Base-by-base conservation (phyloP, 1,140 invertebrate species). In the Anoplophora glabripennis region DNA sequence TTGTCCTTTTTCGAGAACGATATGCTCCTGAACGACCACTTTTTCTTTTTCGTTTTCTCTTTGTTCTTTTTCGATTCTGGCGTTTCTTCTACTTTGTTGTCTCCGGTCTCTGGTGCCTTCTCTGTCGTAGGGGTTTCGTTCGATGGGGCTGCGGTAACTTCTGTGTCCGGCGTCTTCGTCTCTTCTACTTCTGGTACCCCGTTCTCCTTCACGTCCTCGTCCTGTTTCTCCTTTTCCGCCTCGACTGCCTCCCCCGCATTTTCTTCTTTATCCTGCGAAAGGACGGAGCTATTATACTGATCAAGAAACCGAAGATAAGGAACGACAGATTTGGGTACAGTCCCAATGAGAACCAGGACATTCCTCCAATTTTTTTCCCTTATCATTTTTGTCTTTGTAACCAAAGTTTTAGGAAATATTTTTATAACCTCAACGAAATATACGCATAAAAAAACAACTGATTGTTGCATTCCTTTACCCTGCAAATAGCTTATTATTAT, bases 1-100 rank as follows among this genome's bases (percentile, higher is more conserved):
- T 91, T 92, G 69, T 92, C 89, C 75, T 90, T 91, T 76, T 86
- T 88, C 71, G 86, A 86, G 75, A 92, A 92, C 68, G 88, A 90
- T 77, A 92, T 88, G 68, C 84, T 89, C 71, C 89, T 84, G 78
- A 90, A 88, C 63, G 89, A 90, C 89, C 89, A 91, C 79, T 90
- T 90, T 82, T 90, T 91, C 81, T 90, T 92, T 55, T 86, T 84
- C 80, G 89, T 88, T 64, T 89, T 87, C 74, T 90, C 89, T 77
- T 90, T 90, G 66, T 82, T 80, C 75, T 88, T 88, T 74, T 87
- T 88, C 70, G 77, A 82, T 21, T 87, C 85, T 64, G 87, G 83
- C 12, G 84, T 80, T 38, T 85, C 82, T 47, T 83, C 81, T 8
- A 80, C 75, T 79, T 78, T 21, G 81, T 82, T 64, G 80, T 82